Evolutionary conservation across 2,888 invertebrate genomes (phyloP).

Genomic region (Eurytoma adleriae): DNA sequence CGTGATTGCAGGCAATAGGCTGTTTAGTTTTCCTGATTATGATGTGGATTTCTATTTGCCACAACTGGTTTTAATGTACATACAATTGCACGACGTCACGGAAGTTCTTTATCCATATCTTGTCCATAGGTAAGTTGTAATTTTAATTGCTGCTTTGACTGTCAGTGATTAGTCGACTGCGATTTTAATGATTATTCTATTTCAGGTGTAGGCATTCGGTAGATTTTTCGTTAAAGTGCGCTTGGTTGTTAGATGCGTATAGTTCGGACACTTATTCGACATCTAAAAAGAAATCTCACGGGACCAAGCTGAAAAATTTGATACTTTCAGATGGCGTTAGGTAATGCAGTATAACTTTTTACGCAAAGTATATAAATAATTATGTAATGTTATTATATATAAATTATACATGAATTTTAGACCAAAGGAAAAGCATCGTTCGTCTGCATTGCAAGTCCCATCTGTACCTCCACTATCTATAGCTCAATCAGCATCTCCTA

Average conservation of each 20-base stretch:
- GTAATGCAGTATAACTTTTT: conserved; percentile 58
- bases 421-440: conserved; percentile 73
- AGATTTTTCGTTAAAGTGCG: conserved; percentile 96
- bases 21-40: conserved; percentile 94
- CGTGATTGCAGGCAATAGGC: conserved; percentile 85
- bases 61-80: conserved; percentile 98
- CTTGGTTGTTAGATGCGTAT: conserved; percentile 97
- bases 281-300: conserved; percentile 85
- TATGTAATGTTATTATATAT: conserved; percentile 9
- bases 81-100: conserved; percentile 98
- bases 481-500: conserved; percentile 74
- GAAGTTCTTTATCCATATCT: conserved; percentile 82
- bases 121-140: conserved; percentile 80
- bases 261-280: conserved; percentile 85
- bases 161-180: conserved; percentile 94
- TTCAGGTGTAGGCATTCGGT: conserved; percentile 93
- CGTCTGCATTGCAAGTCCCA: conserved; percentile 71
- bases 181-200: conserved; percentile 26
- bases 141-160: conserved; percentile 78
- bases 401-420: conserved; percentile 59
- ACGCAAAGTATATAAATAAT: conserved; percentile 2
- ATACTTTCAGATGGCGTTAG: conserved; percentile 84
- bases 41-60: conserved; percentile 99
- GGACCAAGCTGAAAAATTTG: conserved; percentile 85
- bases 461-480: conserved; percentile 72